Evolutionary conservation across 2,888 invertebrate genomes (phyloP), one percentile per base, ranked within the genome.

Genomic region (Drosophila pegasa): DNA sequence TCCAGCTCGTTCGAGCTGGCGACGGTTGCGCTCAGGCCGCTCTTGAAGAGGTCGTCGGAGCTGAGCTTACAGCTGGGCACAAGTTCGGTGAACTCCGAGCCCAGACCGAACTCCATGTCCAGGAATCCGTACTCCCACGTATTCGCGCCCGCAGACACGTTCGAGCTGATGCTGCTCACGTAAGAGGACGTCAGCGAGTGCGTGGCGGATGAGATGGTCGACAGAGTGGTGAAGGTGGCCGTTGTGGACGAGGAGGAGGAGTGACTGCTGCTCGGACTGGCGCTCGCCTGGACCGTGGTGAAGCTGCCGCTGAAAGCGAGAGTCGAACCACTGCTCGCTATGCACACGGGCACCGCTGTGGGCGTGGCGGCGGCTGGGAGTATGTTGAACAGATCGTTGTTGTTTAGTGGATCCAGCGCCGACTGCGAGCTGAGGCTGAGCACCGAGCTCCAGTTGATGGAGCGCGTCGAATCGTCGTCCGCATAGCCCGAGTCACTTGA

Each of bases 401-500:
- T 95, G 90, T 95, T 95, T 48, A 95, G 92, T 76, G 96, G 96
- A 93, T 97, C 97, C 62, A 97, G 93, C 91, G 97, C 97, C 69
- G 96, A 96, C 90, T 97, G 96, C 78, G 96, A 96, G 81, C 96
- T 96, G 51, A 97, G 94, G 91, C 96, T 97, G 76, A 97, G 94
- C 87, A 97, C 97, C 54, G 97, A 97, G 91, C 97, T 96, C 97
- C 97, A 97, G 93, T 97, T 97, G 92, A 97, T 97, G 86, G 96
- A 95, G 82, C 96, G 94, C 90, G 95, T 95, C 90, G 94, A 93
- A 82, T 95, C 95, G 69, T 95, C 94, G 92, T 96, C 96, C 85
- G 96, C 96, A 91, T 95, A 95, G 78, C 96, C 96, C 20, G 95
- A 96, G 91, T 96, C 96, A 55, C 94, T 94, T 91, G 95, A 95